Evolutionary conservation across 2,797 vertebrate genomes (phyloP), one percentile per base, ranked within the genome.

Genomic region (Onychomys torridus): DNA sequence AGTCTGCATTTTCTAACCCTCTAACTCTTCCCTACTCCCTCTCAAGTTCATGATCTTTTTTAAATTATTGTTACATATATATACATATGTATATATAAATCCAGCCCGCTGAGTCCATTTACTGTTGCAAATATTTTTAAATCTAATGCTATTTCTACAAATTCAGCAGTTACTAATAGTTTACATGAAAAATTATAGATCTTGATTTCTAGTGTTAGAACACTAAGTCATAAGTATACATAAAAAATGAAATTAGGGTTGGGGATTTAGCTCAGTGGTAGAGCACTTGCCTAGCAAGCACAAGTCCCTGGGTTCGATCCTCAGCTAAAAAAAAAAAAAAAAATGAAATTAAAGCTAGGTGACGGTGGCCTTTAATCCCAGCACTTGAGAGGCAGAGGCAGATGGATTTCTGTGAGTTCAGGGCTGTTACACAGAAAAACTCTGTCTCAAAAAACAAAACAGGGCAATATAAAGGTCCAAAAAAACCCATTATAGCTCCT

Each of bases 41-140:
- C 57, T 63, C 14, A 43, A 82, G 37, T 40, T 82, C 79, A 82
- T 61, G 37, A 29, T 4, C n/a, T 65, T 10, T 32, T 65, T 61
- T n/a, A n/a, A 37, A 43, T 84, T 34, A 65, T 10, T 67, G 29
- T 46, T 76, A 76, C 73, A 84, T 34, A 84, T 23, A 49, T 13
- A 46, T 27, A 65, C 55, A 43, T 29, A 29, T 10, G 13, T 27
- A 32, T 27, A 83, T 3, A 83, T 5, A 83, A 29, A 83, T 40
- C 61, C 57, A 85, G 29, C 17, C 61, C 67, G 43, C 32, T n/a
- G 34, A 65, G 61, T 67, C 27, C 29, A 49, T 34, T 67, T 49
- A 85, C 19, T 85, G 61, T 49, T 67, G 61, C 75, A 91, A 76
- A 46, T 78, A 92, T 90, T 55, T 55, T 95, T 83, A 97, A 93